These are phyloP conservation scores for Oryzias melastigma DNA, from an alignment of 2,113 vertebrate genomes.

Conservation along the genomic window DNA sequence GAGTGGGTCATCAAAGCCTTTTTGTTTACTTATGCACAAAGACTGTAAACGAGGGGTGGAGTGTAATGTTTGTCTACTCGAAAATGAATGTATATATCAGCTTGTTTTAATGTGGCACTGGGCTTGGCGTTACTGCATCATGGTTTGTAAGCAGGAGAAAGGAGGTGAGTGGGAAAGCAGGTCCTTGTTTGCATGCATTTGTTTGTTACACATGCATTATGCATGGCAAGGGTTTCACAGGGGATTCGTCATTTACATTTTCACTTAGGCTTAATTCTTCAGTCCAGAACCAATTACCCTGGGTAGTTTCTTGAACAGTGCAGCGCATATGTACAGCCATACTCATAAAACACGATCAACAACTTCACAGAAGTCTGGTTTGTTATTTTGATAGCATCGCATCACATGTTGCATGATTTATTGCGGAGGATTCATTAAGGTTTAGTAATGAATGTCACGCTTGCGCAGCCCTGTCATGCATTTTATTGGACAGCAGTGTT, in stretches of 20 bases:
- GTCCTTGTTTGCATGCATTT: constrained; percentile 25
- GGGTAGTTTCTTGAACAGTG: constrained; percentile 7
- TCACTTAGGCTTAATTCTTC: constrained; percentile 43
- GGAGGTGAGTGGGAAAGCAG: constrained; percentile 6
- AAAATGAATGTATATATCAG: not conserved
- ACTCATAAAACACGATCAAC: not conserved
- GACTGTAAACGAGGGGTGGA: too few relatives aligned
- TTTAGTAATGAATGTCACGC: constrained; percentile 32
- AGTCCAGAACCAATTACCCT: constrained; percentile 55
- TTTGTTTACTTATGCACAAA: too few relatives aligned
- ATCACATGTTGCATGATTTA: constrained; percentile 9
- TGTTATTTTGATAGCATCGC: not conserved
- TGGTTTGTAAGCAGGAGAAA: not conserved
- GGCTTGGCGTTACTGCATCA: not conserved
- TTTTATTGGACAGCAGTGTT: constrained; percentile 13
- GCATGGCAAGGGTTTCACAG: constrained; percentile 36
- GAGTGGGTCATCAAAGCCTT: too few relatives aligned
- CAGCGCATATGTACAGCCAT: constrained; percentile 2
- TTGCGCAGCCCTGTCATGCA: constrained; percentile 8
- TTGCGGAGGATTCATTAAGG: constrained; percentile 11
- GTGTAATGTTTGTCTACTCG: not conserved
- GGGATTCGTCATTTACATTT: constrained; percentile 42
- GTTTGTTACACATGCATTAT: constrained; percentile 45
- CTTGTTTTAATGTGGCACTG: not conserved
- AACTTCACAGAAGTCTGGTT: not conserved